These are phyloP conservation scores for Tokudaia muenninki DNA, from an alignment of 2,797 vertebrate species.

Conservation along the genomic window DNA sequence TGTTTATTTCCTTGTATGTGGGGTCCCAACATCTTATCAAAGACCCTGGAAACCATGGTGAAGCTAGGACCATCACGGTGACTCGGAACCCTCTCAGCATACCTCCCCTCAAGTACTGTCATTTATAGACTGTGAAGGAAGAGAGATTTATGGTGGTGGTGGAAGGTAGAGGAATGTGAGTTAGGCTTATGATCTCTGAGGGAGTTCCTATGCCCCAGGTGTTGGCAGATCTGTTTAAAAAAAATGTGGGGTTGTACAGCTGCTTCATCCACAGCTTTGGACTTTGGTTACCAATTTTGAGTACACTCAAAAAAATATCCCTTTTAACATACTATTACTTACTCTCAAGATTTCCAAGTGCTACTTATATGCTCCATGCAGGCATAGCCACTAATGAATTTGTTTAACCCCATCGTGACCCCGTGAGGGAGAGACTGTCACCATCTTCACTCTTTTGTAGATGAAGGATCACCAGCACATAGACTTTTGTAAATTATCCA, in stretches of 20 bases:
- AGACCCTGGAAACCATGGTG: neutral
- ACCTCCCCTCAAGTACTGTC: neutral
- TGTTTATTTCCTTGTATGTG: neutral
- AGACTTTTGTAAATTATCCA: neutral
- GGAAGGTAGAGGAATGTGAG: neutral
- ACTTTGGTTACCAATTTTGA: constrained; percentile 5
- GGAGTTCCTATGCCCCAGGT: neutral
- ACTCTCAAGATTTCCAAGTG: constrained; percentile 24
- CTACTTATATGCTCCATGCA: neutral
- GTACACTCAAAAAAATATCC: neutral
- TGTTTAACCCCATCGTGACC: neutral
- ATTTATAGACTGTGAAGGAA: neutral
- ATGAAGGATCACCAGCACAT: neutral
- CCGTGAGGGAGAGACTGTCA: constrained; percentile 11
- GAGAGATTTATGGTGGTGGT: neutral
- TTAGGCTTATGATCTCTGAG: constrained; percentile 25
- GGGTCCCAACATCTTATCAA: neutral
- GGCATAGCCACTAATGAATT: neutral
- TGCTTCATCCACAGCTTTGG: constrained; percentile 2
- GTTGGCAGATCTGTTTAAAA: constrained; percentile 14
- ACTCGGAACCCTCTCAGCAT: neutral
- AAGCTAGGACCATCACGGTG: neutral
- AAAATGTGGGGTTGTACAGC: neutral
- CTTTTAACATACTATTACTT: neutral
- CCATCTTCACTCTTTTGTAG: neutral